These are phyloP conservation scores for Meliscaeva auricollis DNA, from an alignment of 2,888 invertebrate genomes.

Conservation along the genomic window DNA sequence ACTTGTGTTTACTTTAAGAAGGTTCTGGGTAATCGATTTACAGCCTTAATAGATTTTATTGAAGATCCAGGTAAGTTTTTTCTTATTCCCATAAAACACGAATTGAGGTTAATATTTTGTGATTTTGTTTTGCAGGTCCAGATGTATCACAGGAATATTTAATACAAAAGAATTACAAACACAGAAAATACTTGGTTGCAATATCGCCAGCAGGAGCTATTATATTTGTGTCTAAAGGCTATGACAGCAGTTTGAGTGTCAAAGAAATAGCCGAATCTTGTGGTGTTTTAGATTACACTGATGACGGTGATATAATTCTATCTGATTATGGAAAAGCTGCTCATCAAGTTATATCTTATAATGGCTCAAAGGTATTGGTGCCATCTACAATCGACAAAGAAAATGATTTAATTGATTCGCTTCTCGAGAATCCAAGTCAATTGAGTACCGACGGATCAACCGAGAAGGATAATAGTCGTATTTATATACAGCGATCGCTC, in stretches of 20 bases:
- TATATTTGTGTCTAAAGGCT: conserved; percentile 20
- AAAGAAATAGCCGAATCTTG: conserved; percentile 22
- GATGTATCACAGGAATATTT: neutral
- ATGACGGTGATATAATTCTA: conserved; percentile 20
- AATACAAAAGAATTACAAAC: neutral
- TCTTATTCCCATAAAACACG: neutral
- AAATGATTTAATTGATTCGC: neutral
- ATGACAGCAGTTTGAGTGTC: neutral
- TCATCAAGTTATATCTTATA: neutral
- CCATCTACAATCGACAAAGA: neutral
- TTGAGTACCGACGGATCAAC: too few species aligned
- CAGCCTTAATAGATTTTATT: conserved; percentile 22
- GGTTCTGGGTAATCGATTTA: conserved; percentile 15
- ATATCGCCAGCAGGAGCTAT: conserved; percentile 21
- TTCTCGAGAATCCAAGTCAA: neutral
- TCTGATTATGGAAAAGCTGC: neutral
- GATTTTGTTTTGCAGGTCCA: neutral
- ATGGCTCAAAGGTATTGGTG: conserved; percentile 10
- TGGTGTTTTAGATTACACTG: conserved; percentile 23
- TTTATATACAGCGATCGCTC: neutral
- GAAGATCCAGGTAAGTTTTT: conserved; percentile 25
- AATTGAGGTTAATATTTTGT: neutral
- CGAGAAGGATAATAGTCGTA: neutral
- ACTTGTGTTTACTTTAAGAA: conserved; percentile 2
- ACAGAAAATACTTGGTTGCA: neutral